Conservation (phyloP, 1,140 invertebrate species). For the Nylanderia fulva region DNA sequence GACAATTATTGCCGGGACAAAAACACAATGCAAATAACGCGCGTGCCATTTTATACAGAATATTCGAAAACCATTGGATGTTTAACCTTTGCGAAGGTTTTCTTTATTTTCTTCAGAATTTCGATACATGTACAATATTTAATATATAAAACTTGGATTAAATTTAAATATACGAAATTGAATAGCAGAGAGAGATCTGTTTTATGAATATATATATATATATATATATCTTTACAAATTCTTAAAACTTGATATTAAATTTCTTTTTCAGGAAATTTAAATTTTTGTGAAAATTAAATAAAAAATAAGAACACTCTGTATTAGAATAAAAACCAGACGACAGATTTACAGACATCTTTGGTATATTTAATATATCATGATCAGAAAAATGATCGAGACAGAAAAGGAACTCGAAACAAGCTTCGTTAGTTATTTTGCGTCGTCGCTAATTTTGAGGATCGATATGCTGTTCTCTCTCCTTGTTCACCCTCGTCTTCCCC, state of each 20-base stretch:
- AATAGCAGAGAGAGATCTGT: no score
- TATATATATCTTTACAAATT: no score
- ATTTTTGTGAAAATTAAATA: not conserved
- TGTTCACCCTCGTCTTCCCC: not conserved
- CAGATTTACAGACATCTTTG: not conserved
- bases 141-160: not conserved
- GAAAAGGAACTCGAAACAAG: conserved; percentile 35
- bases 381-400: not conserved
- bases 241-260: not conserved
- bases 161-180: no score
- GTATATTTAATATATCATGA: not conserved
- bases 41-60: not conserved
- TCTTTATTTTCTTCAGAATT: not conserved
- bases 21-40: not conserved
- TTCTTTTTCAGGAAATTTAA: not conserved
- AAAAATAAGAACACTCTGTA: not conserved
- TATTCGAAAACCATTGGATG: no score
- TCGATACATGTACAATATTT: no score
- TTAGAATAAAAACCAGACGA: not conserved
- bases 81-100: not conserved
- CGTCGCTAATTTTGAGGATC: conserved; percentile 35
- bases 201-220: no score
- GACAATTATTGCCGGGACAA: not conserved
- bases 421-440: conserved; percentile 47
- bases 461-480: conserved; percentile 39